Evolutionary conservation across 2,113 vertebrate species (phyloP), one percentile per base, ranked within the genome.

Genomic region (Platichthys stellatus): DNA sequence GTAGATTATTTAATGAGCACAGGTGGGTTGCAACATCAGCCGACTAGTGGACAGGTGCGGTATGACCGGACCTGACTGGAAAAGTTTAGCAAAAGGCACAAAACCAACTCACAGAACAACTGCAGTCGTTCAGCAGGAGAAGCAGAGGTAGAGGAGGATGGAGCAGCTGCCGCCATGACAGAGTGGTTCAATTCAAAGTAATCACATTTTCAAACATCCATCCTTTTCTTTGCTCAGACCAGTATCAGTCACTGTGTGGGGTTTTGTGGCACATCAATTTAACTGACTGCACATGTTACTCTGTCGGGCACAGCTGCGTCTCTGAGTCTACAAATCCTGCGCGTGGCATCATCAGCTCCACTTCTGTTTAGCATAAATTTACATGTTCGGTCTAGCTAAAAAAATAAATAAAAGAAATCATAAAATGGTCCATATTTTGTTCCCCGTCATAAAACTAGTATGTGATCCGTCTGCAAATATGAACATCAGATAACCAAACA

Each of bases 171-270:
- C 72, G 24, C 75, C 63, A 75, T 82, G 89, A 90, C 84, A 23
- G 74, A 88, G 82, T 63, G 72, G 66, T 69, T 82, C 70, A 66
- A 87, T 87, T 85, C 81, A 81, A 83, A 87, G 80, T 88, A 83
- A 82, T 87, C 80, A 83, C 78, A 88, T 85, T 87, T 85, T 78
- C 65, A 77, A 82, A 85, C 84, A 87, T 90, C 80, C 51, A 81
- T 85, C 82, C 77, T 31, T 74, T 74, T 79, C 76, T 88, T 75
- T 77, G 82, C 71, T 69, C 84, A 43, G 74, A 74, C 80, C 75
- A 74, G 56, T 76, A 63, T 51, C 78, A 84, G 68, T 86, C 77
- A 80, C 70, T 72, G 78, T 77, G 76, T 78, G 74, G 59, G 74
- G 49, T 53, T 78, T 47, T 79, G 76, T 81, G 43, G 76, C 74